Base-by-base conservation (phyloP, 2,113 vertebrate species). In the Zosterops japonicus region DNA sequence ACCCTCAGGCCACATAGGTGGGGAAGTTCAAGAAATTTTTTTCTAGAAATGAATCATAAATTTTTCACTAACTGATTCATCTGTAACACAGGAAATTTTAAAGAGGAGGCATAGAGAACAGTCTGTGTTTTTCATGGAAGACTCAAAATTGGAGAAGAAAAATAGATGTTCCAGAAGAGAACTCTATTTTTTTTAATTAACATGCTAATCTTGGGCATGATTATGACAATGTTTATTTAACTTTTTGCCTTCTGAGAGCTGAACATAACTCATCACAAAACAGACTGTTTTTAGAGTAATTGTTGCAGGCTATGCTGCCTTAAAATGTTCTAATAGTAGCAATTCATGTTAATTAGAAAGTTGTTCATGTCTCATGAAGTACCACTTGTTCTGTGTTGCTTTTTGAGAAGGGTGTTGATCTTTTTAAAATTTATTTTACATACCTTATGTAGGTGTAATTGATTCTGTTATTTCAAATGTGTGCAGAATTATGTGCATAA, bases 51-150 rank as follows among this genome's bases (percentile, higher is more conserved):
- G 89, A 95, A 90, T 94, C 69, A 96, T 46, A 44, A 84, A 89
- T 93, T 95, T 94, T 94, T 95, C 44, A 84, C 56, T 87, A 64
- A 75, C 74, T 95, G 96, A 91, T 95, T 97, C 72, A 95, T 94
- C 89, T 60, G n/a, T 79, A 94, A 71, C 15, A 78, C 27, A 60
- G 90, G 76, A 90, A 63, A 89, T 94, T 94, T 94, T 91, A 75
- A 94, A 95, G 89, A 93, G 46, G 65, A 82, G 41, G 27, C 72
- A 64, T 71, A 36, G 39, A 81, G 56, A 92, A 89, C 46, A 69
- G 42, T 35, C 52, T 84, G 36, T 92, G n/a, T 89, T 92, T 68
- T 83, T 89, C 49, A 55, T 7, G 50, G 55, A 93, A 59, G 35
- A 8, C 44, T 92, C 39, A 56, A 71, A 91, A 87, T 5, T 49